These are phyloP conservation scores for Habrosyne pyritoides DNA, from an alignment of 2,888 invertebrate genomes.

Conservation along the genomic window DNA sequence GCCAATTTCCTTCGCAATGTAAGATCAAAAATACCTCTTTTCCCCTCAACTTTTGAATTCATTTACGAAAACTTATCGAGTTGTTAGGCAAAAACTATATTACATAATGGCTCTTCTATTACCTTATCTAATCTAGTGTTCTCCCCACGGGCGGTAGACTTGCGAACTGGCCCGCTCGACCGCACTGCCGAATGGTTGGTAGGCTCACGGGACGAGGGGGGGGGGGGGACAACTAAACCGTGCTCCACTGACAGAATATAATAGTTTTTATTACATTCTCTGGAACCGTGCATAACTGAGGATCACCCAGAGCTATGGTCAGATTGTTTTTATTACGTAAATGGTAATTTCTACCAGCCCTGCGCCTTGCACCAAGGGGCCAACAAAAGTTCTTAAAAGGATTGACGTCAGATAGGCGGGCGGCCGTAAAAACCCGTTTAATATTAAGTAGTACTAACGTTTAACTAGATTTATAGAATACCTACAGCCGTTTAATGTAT, in stretches of 20 bases:
- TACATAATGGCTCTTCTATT: background rate
- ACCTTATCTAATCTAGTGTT: background rate
- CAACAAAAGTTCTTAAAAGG: too few relatives aligned
- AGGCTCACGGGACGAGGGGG: background rate
- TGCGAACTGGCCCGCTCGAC: slow-evolving; percentile 13
- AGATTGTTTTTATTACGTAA: background rate
- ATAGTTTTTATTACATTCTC: slow-evolving; percentile 6
- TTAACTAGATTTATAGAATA: too few relatives aligned
- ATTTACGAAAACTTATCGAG: too few relatives aligned
- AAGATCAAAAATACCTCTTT: too few relatives aligned
- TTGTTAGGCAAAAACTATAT: background rate
- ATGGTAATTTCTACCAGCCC: too few relatives aligned
- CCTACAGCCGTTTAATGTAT: too few relatives aligned
- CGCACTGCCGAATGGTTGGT: slow-evolving; percentile 8
- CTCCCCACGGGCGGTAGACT: slow-evolving; percentile 6
- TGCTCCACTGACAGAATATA: background rate
- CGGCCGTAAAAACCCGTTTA: too few relatives aligned
- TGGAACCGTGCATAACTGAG: background rate
- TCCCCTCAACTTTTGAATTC: too few relatives aligned
- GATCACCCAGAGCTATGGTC: background rate
- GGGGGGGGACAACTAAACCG: background rate
- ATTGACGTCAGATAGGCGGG: too few relatives aligned
- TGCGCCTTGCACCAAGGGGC: too few relatives aligned
- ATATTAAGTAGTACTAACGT: too few relatives aligned
- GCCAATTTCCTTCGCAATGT: too few relatives aligned